These are phyloP conservation scores for Neomorphus geoffroyi DNA, from an alignment of 2,797 vertebrate species.

Conservation along the genomic window DNA sequence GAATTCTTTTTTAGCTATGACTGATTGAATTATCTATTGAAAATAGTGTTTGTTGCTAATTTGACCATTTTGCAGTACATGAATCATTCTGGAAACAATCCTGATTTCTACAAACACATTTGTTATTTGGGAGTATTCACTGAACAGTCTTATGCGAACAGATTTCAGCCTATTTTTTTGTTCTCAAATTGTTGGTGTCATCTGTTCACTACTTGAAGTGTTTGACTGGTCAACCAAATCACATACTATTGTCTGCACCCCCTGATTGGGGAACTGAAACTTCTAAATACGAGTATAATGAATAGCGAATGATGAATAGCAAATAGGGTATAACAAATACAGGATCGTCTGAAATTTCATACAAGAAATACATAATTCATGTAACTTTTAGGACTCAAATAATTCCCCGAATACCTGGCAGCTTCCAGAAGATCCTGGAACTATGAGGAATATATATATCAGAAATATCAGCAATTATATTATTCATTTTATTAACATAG, in stretches of 20 bases:
- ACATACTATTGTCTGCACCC: slow-evolving; percentile 49
- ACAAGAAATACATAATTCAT: slow-evolving; percentile 60
- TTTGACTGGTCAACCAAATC: slow-evolving; percentile 69
- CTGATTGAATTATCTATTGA: slow-evolving; percentile 45
- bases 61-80: slow-evolving; percentile 47
- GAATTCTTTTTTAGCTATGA: slow-evolving; percentile 15
- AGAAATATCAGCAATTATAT: slow-evolving; percentile 9
- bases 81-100: slow-evolving; percentile 63
- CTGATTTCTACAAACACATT: slow-evolving; percentile 50
- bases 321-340: slow-evolving; percentile 52
- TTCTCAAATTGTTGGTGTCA: slow-evolving; percentile 40
- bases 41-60: slow-evolving; percentile 57
- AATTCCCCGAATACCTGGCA: slow-evolving; percentile 25
- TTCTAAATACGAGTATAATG: slow-evolving; percentile 52
- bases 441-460: not conserved
- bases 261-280: slow-evolving; percentile 41
- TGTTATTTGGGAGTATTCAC: slow-evolving; percentile 61
- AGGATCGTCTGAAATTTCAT: slow-evolving; percentile 25
- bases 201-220: slow-evolving; percentile 55
- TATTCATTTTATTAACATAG: not conserved
- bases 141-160: slow-evolving; percentile 54
- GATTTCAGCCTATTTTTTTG: slow-evolving; percentile 52
- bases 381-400: slow-evolving; percentile 9
- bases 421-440: slow-evolving; percentile 3
- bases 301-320: slow-evolving; percentile 61